Evolutionary conservation across 2,113 vertebrate genomes (phyloP).

Genomic region (Lipophrys pholis): DNA sequence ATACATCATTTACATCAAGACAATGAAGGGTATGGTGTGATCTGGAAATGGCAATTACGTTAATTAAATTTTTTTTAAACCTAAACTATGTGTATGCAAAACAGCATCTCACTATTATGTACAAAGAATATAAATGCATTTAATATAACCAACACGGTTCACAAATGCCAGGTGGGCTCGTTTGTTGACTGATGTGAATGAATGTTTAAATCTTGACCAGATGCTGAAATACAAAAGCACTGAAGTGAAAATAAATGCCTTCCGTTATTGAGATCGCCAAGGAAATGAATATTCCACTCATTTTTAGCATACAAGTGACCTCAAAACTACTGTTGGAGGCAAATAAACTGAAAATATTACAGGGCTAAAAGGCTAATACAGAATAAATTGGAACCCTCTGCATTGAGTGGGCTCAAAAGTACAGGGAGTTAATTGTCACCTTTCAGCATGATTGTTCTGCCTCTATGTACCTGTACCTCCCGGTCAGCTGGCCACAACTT

Average conservation of each 20-base stretch:
- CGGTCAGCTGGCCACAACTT: too few species aligned
- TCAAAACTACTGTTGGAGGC: too few species aligned
- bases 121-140: conserved; percentile 55
- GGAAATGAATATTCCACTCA: neutral
- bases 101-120: conserved; percentile 5
- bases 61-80: conserved; percentile 32
- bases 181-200: conserved; percentile 11
- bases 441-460: too few species aligned
- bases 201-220: conserved; percentile 8
- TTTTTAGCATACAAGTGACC: too few species aligned
- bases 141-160: conserved; percentile 20
- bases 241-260: neutral
- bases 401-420: too few species aligned
- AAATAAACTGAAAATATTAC: too few species aligned
- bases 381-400: too few species aligned
- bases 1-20: conserved; percentile 36
- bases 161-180: conserved; percentile 24
- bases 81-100: conserved; percentile 25
- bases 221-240: neutral
- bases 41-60: conserved; percentile 18
- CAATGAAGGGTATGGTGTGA: conserved; percentile 23
- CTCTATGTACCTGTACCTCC: too few species aligned
- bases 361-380: too few species aligned
- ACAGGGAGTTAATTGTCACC: too few species aligned
- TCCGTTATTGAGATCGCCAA: neutral